A percentile compares a stretch with the other conserved stretches of the same genome.
phyloP scores from a whole-genome alignment of 2,113 vertebrate species.

The Prunella himalayana region DNA sequence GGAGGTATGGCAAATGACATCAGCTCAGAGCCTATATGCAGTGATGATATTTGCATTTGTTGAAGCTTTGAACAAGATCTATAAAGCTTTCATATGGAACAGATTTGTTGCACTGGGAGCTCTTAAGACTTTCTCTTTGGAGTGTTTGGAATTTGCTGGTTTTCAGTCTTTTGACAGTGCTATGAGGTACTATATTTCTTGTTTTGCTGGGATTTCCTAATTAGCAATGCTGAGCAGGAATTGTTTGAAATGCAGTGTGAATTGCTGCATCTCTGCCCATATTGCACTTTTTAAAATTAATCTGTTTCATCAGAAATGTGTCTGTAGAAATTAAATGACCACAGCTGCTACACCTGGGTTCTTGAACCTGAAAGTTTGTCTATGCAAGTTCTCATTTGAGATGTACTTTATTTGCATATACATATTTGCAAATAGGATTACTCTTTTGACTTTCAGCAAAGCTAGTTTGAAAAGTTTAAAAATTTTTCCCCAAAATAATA shows the following conservation, averaged over 20 bases:
- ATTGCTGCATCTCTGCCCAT: neutral
- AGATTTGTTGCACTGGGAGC: neutral
- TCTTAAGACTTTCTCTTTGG: neutral
- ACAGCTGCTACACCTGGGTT: neutral
- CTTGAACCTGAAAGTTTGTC: neutral
- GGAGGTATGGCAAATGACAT: neutral
- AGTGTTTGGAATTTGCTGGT: neutral
- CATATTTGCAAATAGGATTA: neutral
- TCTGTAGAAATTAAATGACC: neutral
- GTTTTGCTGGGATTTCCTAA: neutral
- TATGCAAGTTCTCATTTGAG: neutral
- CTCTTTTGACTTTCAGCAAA: neutral
- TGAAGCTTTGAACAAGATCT: neutral
- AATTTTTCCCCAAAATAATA: neutral
- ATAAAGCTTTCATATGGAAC: neutral
- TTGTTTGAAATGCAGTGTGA: neutral
- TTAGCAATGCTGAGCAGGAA: constrained; percentile 5
- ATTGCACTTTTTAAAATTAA: constrained; percentile 3
- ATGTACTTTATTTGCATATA: neutral
- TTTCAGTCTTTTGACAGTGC: neutral
- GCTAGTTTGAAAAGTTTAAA: neutral
- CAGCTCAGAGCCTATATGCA: neutral
- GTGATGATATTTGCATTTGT: neutral
- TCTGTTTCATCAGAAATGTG: constrained; percentile 3
- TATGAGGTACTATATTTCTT: neutral